Conservation (phyloP, 92 coral and sea anemone genomes). For the Epizoanthus rinbou region DNA sequence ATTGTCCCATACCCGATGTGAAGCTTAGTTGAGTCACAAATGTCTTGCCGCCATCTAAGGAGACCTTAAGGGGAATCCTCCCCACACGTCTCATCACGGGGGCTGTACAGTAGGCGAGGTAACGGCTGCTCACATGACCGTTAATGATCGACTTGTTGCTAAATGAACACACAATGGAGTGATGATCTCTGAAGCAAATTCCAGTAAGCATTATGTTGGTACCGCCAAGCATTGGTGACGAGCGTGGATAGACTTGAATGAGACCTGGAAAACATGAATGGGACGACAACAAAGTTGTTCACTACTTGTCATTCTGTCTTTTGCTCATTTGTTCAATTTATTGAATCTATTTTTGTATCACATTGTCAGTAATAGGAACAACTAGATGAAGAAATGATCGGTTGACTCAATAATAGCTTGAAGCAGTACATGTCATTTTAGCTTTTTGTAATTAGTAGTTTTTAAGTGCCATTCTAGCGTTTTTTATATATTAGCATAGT, state of each 20-base stretch:
- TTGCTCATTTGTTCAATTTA: too few species aligned
- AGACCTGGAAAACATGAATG: neutral
- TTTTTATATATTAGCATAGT: too few species aligned
- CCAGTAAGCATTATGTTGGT: constrained; percentile 18
- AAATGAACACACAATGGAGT: constrained; percentile 20
- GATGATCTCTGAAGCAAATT: constrained; percentile 7
- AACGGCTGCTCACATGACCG: constrained; percentile 2
- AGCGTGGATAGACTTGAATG: neutral
- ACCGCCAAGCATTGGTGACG: constrained; percentile 8
- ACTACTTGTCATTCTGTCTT: too few species aligned
- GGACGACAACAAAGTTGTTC: neutral
- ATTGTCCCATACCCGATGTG: neutral
- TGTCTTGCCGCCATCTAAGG: constrained; percentile 23
- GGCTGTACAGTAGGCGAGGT: constrained; percentile 7
- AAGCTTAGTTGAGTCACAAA: constrained; percentile 3
- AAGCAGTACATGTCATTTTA: too few species aligned
- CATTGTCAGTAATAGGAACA: too few species aligned
- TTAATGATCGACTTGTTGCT: neutral
- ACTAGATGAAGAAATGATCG: too few species aligned
- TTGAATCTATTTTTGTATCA: too few species aligned
- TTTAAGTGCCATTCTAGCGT: too few species aligned
- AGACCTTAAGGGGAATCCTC: neutral
- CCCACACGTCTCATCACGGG: neutral
- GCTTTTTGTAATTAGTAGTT: too few species aligned
- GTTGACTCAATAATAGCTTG: too few species aligned